Evolutionary conservation across 1,140 invertebrate genomes (phyloP), one percentile per base, ranked within the genome.

Genomic region (Heterodera carotae): DNA sequence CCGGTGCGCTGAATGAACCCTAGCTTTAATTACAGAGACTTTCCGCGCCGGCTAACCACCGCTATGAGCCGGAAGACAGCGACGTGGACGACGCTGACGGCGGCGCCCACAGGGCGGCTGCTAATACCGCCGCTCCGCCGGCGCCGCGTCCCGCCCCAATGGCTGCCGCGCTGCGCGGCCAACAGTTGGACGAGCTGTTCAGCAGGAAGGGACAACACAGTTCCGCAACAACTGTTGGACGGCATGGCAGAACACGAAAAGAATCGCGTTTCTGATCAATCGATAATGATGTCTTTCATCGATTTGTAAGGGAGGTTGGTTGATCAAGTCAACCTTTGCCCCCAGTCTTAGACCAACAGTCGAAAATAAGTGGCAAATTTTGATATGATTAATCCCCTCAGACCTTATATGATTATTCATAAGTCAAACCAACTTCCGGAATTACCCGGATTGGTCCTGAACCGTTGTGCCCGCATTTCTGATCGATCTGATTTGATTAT

Each of bases 171-270:
- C 4, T 66, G 27, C 62, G 62, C 15, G 5, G 62, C 29, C 62
- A 66, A 7, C 62, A n/a, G 29, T 22, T 66, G 62, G 62, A 66
- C 27, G 62, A 66, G 62, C 62, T 66, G 62, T 66, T 66, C 25
- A n/a, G 60, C 60, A 4, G 62, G 10, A 66, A 27, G 33, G 62
- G 18, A 56, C 48, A 31, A 6, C 22, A 12, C 6, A 43, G 39
- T n/a, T n/a, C 62, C n/a, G 33, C 39, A 43, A 0, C 39, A 43
- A 43, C 27, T 4, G 29, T 10, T 3, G 62, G 27, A 27, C 29
- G 33, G 6, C 62, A 12, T 10, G 62, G 33, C 62, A 66, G 33
- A 66, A 12, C 25, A 5, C 33, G 27, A 4, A 66, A 66, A 66
- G 29, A 66, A 22, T 66, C 62, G 25, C 33, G 62, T 29, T 66